These are phyloP conservation scores for Amphipoea lucens DNA, from an alignment of 2,888 invertebrate species.

Conservation along the genomic window DNA sequence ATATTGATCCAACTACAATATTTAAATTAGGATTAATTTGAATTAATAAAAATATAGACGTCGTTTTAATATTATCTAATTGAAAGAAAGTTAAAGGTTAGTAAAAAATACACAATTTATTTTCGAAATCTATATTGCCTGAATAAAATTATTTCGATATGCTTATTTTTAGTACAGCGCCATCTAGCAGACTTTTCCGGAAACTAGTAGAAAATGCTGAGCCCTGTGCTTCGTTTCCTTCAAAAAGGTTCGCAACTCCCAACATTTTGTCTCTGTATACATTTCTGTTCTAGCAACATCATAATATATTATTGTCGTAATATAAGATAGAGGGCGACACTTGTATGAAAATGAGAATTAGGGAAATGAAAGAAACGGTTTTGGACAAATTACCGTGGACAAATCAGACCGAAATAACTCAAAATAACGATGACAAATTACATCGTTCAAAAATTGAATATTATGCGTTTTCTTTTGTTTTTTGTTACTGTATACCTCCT, in stretches of 20 bases:
- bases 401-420: too few relatives aligned
- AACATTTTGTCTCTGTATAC: background rate
- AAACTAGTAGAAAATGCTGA: background rate
- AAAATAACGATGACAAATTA: background rate
- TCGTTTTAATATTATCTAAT: background rate
- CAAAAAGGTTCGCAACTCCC: background rate
- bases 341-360: background rate
- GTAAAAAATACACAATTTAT: background rate
- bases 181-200: constrained; percentile 37
- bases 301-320: background rate
- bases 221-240: background rate
- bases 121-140: background rate
- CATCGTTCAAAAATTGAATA: background rate
- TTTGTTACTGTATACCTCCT: background rate
- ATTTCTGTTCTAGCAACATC: background rate
- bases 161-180: background rate
- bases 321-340: constrained; percentile 29
- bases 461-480: background rate
- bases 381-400: background rate
- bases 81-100: background rate
- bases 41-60: background rate
- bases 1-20: background rate
- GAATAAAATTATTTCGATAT: background rate
- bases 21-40: background rate
- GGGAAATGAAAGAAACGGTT: background rate